Evolutionary conservation across 2,888 invertebrate species (phyloP), one percentile per base, ranked within the genome.

Genomic region (Imbricaverruca yamaguchii): DNA sequence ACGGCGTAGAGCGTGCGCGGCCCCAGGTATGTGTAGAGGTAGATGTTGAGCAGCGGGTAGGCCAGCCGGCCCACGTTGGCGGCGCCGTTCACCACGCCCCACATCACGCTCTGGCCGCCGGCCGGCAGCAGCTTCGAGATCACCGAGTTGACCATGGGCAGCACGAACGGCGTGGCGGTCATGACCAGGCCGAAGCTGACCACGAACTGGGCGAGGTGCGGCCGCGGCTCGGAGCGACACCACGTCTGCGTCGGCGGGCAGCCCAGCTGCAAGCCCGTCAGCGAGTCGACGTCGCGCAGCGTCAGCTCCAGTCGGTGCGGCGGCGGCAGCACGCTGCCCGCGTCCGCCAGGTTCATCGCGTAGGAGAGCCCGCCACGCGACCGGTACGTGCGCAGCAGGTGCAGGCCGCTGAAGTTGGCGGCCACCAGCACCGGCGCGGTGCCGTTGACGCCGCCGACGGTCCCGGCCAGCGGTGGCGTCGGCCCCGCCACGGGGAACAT

Each of bases 91-190:
- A 78, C 78, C 6, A 78, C 21, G 23, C 78, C 78, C 78, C 78
- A 78, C 57, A 78, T 78, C 57, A 78, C 10, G 23, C 78, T 78
- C 23, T 78, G 78, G 23, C 25, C 57, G 23, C 78, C 78, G 2
- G 78, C 56, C 0, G 78, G 78, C 8, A 78, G 78, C 15, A 78
- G 78, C 57, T 78, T 78, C 4, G 56, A 57, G 23, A 78, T 57
- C 21, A n/a, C 55, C 56, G 78, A 78, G 78, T 57, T 78, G 21
- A 78, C 78, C 78, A 78, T 78, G 57, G 78, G 78, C 56, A 78
- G 78, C 6, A 78, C 57, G 57, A 78, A 78, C 55, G 78, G 78
- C 11, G 78, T 78, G 57, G 78, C 78, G 0, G 12, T n/a, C 78
- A 78, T 78, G 4, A 25, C 57, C 56, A 78, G n/a, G 11, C 78